phyloP scores from a whole-genome alignment of 2,888 invertebrate species.

The Sericinus montela region DNA sequence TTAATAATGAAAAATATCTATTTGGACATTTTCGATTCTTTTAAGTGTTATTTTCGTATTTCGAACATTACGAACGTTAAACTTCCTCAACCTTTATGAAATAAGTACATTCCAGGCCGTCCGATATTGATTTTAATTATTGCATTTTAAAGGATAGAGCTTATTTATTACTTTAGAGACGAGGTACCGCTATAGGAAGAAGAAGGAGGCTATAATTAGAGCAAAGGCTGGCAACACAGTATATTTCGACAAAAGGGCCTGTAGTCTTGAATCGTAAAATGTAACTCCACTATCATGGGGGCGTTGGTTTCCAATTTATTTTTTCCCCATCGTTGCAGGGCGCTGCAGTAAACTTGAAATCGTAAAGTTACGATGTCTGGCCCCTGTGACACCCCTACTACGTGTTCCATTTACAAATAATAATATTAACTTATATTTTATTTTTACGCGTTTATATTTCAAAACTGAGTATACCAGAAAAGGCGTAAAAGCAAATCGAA shows the following conservation, averaged over 20 bases:
- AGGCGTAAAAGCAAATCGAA: no score
- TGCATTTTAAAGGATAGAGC: background rate
- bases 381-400: constrained; percentile 50
- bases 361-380: constrained; percentile 72
- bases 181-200: constrained; percentile 2
- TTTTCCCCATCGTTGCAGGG: constrained; percentile 71
- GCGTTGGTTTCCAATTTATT: constrained; percentile 74
- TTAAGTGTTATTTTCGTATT: no score
- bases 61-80: no score
- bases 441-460: no score
- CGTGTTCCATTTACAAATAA: constrained; percentile 24
- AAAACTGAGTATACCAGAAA: no score
- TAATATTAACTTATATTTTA: background rate
- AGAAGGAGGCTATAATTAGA: constrained; percentile 12
- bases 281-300: constrained; percentile 48
- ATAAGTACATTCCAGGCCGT: background rate
- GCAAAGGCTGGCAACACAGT: constrained; percentile 21
- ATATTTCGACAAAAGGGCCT: constrained; percentile 17
- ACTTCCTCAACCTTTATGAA: no score
- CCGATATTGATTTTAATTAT: constrained; percentile 1
- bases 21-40: no score
- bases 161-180: constrained; percentile 7
- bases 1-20: no score
- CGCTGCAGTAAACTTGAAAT: constrained; percentile 66
- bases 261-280: constrained; percentile 45